A percentile compares a stretch with the other conserved stretches of the same genome.
phyloP scores from a whole-genome alignment of 2,888 invertebrate genomes.

The Aleiodes leptofemur region DNA sequence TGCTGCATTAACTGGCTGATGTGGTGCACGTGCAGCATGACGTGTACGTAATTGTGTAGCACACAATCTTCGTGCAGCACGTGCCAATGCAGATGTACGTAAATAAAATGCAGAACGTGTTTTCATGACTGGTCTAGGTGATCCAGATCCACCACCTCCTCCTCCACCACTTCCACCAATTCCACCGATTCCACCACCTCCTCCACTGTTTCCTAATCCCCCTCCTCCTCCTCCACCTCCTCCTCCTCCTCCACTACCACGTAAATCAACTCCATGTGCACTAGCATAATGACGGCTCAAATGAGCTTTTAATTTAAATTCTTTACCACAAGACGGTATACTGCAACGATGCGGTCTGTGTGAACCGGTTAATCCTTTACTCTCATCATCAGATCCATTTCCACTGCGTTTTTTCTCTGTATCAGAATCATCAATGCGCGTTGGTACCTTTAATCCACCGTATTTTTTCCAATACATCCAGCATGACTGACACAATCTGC shows the following conservation, averaged over 20 bases:
- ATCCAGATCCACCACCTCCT: constrained; percentile 72
- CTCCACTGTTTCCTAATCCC: constrained; percentile 46
- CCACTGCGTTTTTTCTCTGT: constrained; percentile 71
- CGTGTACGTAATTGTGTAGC: constrained; percentile 88
- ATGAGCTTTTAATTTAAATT: constrained; percentile 96
- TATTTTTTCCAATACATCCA: constrained; percentile 99
- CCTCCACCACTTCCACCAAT: constrained; percentile 51
- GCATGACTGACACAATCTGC: constrained; percentile 94
- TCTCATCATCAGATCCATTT: constrained; percentile 72
- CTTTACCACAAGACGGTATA: constrained; percentile 94
- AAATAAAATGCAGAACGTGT: constrained; percentile 97
- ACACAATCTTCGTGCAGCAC: constrained; percentile 91
- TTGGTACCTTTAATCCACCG: constrained; percentile 91
- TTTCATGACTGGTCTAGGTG: constrained; percentile 96
- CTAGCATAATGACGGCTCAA: constrained; percentile 95
- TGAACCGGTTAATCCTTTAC: constrained; percentile 78
- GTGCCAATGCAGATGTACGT: constrained; percentile 92
- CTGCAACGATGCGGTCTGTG: constrained; percentile 92
- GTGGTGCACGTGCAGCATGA: constrained; percentile 92
- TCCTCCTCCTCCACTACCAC: constrained; percentile 63
- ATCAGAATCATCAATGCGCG: constrained; percentile 72
- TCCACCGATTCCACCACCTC: too few species aligned
- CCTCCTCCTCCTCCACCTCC: constrained; percentile 52
- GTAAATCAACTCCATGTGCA: constrained; percentile 84
- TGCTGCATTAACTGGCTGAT: constrained; percentile 76